Conservation (phyloP, 2,888 invertebrate species). For the Amblyteles armatorius region DNA sequence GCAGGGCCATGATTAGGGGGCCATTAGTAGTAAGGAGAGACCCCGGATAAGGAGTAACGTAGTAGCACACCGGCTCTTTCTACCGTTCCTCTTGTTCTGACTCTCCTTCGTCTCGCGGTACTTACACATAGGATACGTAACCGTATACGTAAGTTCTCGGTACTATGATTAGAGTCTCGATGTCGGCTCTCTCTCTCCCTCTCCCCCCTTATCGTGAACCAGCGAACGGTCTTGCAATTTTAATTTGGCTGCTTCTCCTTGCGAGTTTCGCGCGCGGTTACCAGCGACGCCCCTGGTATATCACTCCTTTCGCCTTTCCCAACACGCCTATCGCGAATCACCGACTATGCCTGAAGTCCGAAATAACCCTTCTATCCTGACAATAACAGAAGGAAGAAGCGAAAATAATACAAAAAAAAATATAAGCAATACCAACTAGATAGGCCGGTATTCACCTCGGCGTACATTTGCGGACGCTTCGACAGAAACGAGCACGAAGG, state of each 20-base stretch:
- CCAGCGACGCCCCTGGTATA: conserved; percentile 48
- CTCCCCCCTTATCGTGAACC: conserved; percentile 54
- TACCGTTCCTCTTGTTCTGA: conserved; percentile 50
- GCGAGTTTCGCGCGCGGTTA: conserved; percentile 54
- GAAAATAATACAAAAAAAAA: conserved; percentile 32
- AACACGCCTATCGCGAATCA: conserved; percentile 61
- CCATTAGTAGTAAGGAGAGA: conserved; percentile 82
- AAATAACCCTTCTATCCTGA: conserved; percentile 53
- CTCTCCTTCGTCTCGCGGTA: conserved; percentile 43
- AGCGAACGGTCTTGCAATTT: conserved; percentile 69
- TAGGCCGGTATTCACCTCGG: conserved; percentile 44
- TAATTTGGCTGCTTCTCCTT: conserved; percentile 63
- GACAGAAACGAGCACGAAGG: conserved; percentile 66
- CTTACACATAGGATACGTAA: conserved; percentile 40
- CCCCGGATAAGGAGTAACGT: conserved; percentile 80
- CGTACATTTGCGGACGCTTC: conserved; percentile 5
- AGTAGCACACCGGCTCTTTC: conserved; percentile 74
- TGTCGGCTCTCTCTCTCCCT: conserved; percentile 8
- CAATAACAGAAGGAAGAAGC: conserved; percentile 41
- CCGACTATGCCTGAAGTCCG: conserved; percentile 47
- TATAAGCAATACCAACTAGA: conserved; percentile 53
- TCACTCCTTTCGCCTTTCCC: conserved; percentile 41
- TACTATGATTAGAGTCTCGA: conserved; percentile 66
- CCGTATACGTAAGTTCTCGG: conserved; percentile 56
- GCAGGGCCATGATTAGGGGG: conserved; percentile 78